Base-by-base conservation (phyloP, 2,797 vertebrate genomes). In the Megaceryle alcyon region DNA sequence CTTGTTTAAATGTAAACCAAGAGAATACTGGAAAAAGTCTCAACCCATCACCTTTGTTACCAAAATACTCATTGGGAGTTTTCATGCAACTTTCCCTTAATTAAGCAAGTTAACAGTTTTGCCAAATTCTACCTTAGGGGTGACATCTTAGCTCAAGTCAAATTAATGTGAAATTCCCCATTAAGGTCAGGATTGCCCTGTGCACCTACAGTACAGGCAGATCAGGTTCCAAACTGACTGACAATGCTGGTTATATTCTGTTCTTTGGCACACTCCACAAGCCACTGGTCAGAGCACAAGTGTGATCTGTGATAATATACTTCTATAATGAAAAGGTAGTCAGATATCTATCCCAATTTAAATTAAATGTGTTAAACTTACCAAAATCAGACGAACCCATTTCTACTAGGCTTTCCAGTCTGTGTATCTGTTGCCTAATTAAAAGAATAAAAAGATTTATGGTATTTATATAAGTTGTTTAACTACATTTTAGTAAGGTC, bases 301-400 rank as follows among this genome's bases (percentile, higher is more conserved):
- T 1, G 0, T 22, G 4, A 28, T 22, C 23, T 46, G 12, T 43
- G 6, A n/a, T 29, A 44, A 72, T 11, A 53, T 6, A 64, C 3
- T n/a, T 68, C 25, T 54, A 8, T 48, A 71, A 68, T 8, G 10
- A 90, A 86, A 77, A 79, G 9, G 31, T 3, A 77, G 51, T n/a
- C 64, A 54, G 12, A n/a, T 68, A 53, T 26, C n/a, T 51, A 68
- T 26, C 8, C 39, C 57, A 76, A 23, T 22, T 9, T 80, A 65
- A 97, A 94, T 70, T 60, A 71, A 48, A 94, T 20, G 46, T 1
- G 5, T 84, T 78, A 91, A 95, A 96, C 98, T 99, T 98, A 99
- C 99, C 99, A 98, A 99, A 99, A 97, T 99, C 99, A 97, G 98
- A 98, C 19, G 98, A 99, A 91, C 92, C 97, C 77, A 96, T 98